Conservation (phyloP, 2,797 vertebrate species). For the Parauchenoglanis punctatus region DNA sequence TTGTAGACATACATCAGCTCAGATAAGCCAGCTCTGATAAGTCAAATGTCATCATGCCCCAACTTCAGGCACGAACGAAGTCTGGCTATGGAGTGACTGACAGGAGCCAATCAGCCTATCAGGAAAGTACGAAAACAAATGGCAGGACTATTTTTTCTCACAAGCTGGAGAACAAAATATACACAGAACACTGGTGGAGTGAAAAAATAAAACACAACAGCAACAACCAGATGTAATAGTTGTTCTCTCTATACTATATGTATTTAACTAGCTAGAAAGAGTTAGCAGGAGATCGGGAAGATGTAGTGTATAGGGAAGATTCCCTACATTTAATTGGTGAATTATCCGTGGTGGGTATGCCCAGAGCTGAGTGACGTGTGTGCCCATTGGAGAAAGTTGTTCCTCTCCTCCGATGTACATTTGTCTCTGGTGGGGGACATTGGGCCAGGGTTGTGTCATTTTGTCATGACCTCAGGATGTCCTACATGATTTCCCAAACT, state of each 20-base stretch:
- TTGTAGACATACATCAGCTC: not conserved
- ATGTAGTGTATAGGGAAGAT: not conserved
- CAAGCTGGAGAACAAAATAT: not conserved
- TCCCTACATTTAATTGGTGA: not conserved
- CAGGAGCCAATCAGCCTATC: not conserved
- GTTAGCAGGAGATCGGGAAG: too few species aligned
- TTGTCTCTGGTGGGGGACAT: too few species aligned
- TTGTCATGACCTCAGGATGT: too few species aligned
- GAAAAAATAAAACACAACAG: not conserved
- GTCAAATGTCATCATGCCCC: not conserved
- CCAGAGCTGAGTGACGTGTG: too few species aligned
- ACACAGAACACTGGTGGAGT: not conserved
- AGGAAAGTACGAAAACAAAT: not conserved
- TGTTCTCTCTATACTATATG: not conserved
- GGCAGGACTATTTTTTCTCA: not conserved
- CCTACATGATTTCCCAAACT: too few species aligned
- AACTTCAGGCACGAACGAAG: not conserved
- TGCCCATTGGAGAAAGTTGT: not conserved
- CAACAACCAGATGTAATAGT: not conserved
- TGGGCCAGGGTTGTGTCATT: too few species aligned
- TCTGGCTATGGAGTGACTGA: not conserved
- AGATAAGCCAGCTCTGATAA: not conserved
- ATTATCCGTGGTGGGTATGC: too few species aligned
- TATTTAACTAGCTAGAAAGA: not conserved
- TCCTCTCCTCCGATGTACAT: too few species aligned